phyloP scores from a whole-genome alignment of 2,888 invertebrate species.

The Onthophagus sagittarius region DNA sequence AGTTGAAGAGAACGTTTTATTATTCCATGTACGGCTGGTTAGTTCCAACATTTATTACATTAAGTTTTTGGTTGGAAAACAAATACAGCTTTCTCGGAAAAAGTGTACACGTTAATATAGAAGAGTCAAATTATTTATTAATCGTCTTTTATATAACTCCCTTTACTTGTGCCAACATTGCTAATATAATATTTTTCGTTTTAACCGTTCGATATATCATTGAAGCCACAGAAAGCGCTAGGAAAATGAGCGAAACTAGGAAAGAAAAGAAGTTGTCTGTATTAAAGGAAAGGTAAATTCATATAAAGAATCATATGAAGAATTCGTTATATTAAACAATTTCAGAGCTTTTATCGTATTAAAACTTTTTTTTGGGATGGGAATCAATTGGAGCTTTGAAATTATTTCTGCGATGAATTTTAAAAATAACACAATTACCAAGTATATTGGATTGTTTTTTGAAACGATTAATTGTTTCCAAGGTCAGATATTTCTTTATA shows the following conservation, averaged over 20 bases:
- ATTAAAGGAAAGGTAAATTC: background rate
- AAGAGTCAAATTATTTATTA: background rate
- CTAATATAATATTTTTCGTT: background rate
- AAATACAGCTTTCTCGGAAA: background rate
- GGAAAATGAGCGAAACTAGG: background rate
- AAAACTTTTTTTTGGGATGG: constrained; percentile 19
- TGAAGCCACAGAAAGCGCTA: background rate
- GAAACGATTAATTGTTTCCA: constrained; percentile 20
- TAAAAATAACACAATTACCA: constrained; percentile 2
- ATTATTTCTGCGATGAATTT: constrained; percentile 14
- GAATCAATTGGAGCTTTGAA: constrained; percentile 21
- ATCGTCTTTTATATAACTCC: background rate
- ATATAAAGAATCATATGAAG: background rate
- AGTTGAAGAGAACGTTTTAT: constrained; percentile 3
- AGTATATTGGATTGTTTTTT: constrained; percentile 11
- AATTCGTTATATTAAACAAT: background rate
- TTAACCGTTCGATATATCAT: constrained; percentile 5
- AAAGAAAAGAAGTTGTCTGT: background rate
- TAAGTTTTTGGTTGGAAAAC: constrained; percentile 1
- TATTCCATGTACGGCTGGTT: background rate
- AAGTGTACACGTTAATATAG: background rate
- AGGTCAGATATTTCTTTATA: constrained; percentile 6
- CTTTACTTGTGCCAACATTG: background rate
- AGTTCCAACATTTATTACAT: background rate
- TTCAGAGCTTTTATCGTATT: constrained; percentile 16